These are phyloP conservation scores for Colius striatus DNA, from an alignment of 2,113 vertebrate species.

Conservation along the genomic window DNA sequence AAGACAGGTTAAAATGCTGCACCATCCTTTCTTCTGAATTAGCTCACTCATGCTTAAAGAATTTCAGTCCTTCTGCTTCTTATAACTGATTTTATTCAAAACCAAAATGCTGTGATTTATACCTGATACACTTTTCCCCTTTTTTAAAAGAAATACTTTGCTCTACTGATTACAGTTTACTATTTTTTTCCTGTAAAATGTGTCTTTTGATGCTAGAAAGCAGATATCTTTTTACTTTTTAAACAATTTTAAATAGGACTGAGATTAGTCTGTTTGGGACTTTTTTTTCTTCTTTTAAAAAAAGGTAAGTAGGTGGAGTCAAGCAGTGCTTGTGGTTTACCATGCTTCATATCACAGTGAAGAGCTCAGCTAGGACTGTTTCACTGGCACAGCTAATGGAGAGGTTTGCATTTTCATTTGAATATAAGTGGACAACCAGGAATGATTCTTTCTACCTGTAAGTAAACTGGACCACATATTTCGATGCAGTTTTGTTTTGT, in stretches of 20 bases:
- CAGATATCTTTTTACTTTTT: not conserved
- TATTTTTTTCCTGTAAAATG: not conserved
- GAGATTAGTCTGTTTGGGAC: not conserved
- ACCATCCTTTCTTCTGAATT: not conserved
- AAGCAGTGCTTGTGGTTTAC: conserved; percentile 44
- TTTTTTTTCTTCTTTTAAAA: not conserved
- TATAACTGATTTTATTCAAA: not conserved
- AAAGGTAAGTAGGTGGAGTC: conserved; percentile 66
- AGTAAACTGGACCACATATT: conserved; percentile 31
- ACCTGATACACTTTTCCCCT: not conserved
- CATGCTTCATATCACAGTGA: not conserved
- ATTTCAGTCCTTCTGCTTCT: not conserved
- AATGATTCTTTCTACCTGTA: conserved; percentile 78
- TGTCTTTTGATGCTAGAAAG: not conserved
- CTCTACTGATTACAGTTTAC: not conserved
- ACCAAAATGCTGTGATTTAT: not conserved
- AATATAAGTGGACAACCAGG: not conserved
- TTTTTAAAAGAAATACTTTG: not conserved
- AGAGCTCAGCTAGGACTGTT: conserved; percentile 24
- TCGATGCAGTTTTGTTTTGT: not conserved
- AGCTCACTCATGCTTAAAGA: not conserved
- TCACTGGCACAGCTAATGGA: not conserved
- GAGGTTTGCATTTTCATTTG: not conserved
- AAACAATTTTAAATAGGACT: not conserved
- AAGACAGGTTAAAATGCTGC: not conserved